Evolutionary conservation across 2,888 invertebrate species (phyloP).

Genomic region (Lumbricus terrestris): DNA sequence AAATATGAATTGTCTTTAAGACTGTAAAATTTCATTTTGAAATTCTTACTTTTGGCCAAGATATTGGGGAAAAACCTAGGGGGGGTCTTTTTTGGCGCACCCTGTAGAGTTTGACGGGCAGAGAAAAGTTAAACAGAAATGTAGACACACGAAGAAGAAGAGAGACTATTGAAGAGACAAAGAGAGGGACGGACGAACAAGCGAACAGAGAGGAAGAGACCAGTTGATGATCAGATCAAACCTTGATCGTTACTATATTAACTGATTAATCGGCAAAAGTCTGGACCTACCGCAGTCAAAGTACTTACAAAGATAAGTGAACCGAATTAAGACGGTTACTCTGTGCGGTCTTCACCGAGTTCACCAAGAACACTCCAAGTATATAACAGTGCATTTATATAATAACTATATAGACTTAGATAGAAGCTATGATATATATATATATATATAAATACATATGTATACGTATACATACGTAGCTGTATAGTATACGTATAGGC

Average conservation of each 20-base stretch:
- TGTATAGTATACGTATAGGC: background rate
- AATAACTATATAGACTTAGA: no score
- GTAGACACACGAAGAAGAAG: no score
- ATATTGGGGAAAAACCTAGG: no score
- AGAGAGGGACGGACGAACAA: background rate
- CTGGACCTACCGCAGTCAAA: background rate
- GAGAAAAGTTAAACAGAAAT: no score
- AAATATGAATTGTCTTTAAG: no score
- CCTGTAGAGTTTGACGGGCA: no score
- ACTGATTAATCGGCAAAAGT: background rate
- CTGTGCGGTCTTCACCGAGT: background rate
- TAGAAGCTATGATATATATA: background rate
- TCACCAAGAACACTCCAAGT: background rate
- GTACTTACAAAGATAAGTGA: background rate
- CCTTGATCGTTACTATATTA: background rate
- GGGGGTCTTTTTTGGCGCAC: no score
- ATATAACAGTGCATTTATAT: no score
- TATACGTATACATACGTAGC: no score
- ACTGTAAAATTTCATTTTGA: no score
- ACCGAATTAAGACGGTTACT: background rate
- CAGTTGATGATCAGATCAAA: background rate
- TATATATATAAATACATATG: no score
- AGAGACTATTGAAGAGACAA: background rate
- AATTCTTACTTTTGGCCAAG: no score
- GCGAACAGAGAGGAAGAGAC: background rate